Evolutionary conservation across 2,888 invertebrate genomes (phyloP).

Genomic region (Diogma glabrata): DNA sequence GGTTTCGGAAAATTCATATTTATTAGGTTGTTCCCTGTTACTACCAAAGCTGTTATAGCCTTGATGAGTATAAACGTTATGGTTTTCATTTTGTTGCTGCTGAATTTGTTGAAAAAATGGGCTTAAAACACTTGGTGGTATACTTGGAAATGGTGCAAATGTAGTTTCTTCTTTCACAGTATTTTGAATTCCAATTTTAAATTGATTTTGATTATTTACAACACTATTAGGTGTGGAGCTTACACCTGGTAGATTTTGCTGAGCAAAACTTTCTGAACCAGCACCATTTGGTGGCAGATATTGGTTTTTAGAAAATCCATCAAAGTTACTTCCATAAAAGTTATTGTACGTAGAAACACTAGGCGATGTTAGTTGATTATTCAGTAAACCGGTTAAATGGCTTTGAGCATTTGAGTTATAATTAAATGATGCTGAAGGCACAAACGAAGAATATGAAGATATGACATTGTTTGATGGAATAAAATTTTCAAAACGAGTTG

Average conservation of each 20-base stretch:
- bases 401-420: not conserved
- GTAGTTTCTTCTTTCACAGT: not conserved
- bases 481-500: slow-evolving; percentile 6
- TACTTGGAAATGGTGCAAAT: slow-evolving; percentile 12
- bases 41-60: too few species aligned
- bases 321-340: slow-evolving; percentile 5
- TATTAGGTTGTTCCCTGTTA: not conserved
- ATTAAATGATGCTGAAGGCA: not conserved
- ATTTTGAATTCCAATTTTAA: slow-evolving; percentile 2
- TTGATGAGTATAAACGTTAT: not conserved
- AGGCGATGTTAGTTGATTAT: not conserved
- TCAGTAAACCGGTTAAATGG: not conserved
- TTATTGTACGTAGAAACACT: not conserved
- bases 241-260: slow-evolving; percentile 2
- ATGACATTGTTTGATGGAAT: not conserved
- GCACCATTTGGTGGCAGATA: not conserved
- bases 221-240: too few species aligned
- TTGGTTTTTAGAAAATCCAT: not conserved
- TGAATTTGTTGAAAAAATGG: slow-evolving; percentile 15
- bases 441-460: not conserved
- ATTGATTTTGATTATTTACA: not conserved
- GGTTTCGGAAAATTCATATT: too few species aligned
- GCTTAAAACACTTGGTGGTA: slow-evolving; percentile 16
- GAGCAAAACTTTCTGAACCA: slow-evolving; percentile 1
- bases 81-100: slow-evolving; percentile 3